Conservation (phyloP, 2,113 vertebrate species). For the Pyxicephalus adspersus region DNA sequence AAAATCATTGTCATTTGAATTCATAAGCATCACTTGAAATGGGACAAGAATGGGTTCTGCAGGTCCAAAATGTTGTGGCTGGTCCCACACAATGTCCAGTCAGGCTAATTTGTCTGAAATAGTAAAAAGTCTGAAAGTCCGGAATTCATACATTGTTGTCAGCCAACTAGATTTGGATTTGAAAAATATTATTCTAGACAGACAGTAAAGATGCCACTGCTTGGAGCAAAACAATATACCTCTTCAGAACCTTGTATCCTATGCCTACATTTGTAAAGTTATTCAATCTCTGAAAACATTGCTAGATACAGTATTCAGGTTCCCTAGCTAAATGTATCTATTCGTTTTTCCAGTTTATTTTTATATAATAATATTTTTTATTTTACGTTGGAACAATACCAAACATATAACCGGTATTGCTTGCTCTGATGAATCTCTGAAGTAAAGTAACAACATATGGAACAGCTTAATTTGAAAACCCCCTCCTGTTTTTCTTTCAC, state of each 20-base stretch:
- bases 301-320: not conserved
- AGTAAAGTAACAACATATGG: constrained; percentile 51
- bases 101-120: too few relatives aligned
- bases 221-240: not conserved
- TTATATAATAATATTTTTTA: constrained; percentile 48
- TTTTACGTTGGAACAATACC: constrained; percentile 35
- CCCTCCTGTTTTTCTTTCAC: constrained; percentile 49
- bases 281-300: not conserved
- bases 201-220: too few relatives aligned
- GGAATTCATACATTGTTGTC: too few relatives aligned
- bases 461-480: constrained; percentile 51
- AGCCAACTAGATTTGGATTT: too few relatives aligned
- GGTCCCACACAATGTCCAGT: too few relatives aligned
- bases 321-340: not conserved
- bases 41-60: too few relatives aligned
- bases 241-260: not conserved
- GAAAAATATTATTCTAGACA: too few relatives aligned
- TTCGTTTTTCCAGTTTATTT: constrained; percentile 10
- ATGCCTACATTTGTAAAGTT: not conserved
- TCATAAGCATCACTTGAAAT: too few relatives aligned
- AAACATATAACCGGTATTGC: constrained; percentile 37
- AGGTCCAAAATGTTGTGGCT: too few relatives aligned
- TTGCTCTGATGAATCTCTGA: constrained; percentile 45
- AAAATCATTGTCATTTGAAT: too few relatives aligned
- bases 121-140: too few relatives aligned